Conservation (phyloP, 2,888 invertebrate genomes). For the Actias luna region DNA sequence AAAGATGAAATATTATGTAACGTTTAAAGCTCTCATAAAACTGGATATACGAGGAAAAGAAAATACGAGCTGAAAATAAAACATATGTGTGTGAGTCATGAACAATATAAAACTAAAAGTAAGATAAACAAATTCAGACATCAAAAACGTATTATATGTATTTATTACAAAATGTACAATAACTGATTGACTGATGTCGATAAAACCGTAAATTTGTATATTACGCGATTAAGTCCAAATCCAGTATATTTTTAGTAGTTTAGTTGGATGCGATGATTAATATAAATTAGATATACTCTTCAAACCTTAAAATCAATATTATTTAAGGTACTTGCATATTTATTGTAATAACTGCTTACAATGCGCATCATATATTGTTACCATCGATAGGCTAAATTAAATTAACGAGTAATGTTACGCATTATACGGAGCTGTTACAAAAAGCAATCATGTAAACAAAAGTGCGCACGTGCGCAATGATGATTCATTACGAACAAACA, state of each 20-base stretch:
- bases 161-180: constrained; percentile 37
- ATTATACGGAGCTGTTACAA: constrained; percentile 60
- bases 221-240: background rate
- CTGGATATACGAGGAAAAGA: constrained; percentile 58
- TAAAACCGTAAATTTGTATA: constrained; percentile 19
- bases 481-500: constrained; percentile 46
- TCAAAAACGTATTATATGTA: constrained; percentile 43
- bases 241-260: background rate
- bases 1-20: constrained; percentile 62
- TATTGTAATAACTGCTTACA: background rate
- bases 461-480: constrained; percentile 59
- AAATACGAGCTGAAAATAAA: constrained; percentile 62
- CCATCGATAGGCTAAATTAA: constrained; percentile 9
- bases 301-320: background rate
- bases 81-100: constrained; percentile 68
- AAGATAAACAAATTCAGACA: constrained; percentile 58
- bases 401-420: constrained; percentile 44
- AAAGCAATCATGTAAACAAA: constrained; percentile 71
- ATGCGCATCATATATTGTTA: background rate
- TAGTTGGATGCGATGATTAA: background rate
- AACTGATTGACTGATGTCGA: constrained; percentile 13
- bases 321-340: background rate
- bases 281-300: constrained; percentile 3
- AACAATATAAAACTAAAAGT: constrained; percentile 59
- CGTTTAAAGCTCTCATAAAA: constrained; percentile 64